Percentiles rank a stretch among this genome's conserved stretches.
Evolutionary conservation across 2,797 vertebrate species (phyloP).

Genomic region (Gymnopithys bicolor): DNA sequence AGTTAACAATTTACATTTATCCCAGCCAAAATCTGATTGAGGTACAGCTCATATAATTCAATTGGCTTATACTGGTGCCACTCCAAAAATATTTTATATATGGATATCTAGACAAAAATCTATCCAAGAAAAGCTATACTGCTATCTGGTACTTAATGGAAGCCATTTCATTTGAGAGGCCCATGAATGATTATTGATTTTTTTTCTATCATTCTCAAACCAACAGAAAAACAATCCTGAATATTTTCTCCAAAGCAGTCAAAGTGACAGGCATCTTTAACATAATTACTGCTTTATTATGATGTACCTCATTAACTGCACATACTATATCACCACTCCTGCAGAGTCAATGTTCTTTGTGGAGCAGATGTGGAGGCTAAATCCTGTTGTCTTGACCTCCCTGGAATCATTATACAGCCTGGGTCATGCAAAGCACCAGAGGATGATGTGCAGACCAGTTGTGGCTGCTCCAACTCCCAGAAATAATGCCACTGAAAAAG

Average conservation of each 20-base stretch:
- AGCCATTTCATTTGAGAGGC: conserved; percentile 40
- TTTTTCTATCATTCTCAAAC: neutral
- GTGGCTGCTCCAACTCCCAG: neutral
- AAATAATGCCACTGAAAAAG: neutral
- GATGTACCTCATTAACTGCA: neutral
- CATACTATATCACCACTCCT: neutral
- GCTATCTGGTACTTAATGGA: neutral
- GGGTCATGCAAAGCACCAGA: neutral
- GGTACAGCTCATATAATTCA: neutral
- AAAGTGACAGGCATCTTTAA: conserved; percentile 7
- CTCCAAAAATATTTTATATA: conserved; percentile 8
- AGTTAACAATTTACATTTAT: neutral
- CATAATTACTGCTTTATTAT: neutral
- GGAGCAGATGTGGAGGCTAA: neutral
- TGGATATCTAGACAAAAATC: neutral
- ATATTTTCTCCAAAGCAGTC: neutral
- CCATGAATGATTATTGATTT: conserved; percentile 30
- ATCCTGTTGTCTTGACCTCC: neutral
- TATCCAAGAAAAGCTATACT: neutral
- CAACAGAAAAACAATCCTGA: conserved; percentile 36
- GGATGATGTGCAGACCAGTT: accelerated
- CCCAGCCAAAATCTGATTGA: neutral
- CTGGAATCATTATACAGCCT: neutral
- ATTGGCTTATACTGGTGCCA: neutral
- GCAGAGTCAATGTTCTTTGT: neutral